Percentiles rank a stretch among this genome's conserved stretches.
Evolutionary conservation across 2,888 invertebrate species (phyloP).

Genomic region (Timema cristinae): DNA sequence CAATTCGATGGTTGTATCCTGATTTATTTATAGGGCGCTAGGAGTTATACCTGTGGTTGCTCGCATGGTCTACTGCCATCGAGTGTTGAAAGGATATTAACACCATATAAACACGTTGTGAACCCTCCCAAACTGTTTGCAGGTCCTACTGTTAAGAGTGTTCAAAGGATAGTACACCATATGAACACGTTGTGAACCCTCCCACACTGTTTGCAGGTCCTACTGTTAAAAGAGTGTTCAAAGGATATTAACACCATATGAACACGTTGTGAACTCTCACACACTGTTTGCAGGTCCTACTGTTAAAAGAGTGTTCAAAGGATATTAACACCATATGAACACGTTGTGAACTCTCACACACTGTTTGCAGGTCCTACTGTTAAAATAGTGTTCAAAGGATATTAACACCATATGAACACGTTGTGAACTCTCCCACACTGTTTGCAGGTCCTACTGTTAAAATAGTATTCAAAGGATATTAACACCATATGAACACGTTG

Average conservation of each 20-base stretch:
- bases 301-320: constrained; percentile 84
- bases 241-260: constrained; percentile 83
- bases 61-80: constrained; percentile 56
- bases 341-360: constrained; percentile 92
- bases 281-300: constrained; percentile 68
- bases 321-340: constrained; percentile 85
- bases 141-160: constrained; percentile 83
- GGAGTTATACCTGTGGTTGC: no score
- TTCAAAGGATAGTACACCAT: constrained; percentile 85
- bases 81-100: constrained; percentile 81
- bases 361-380: constrained; percentile 68
- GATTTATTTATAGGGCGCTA: no score
- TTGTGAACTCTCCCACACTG: constrained; percentile 85
- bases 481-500: constrained; percentile 87
- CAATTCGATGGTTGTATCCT: no score
- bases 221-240: constrained; percentile 86
- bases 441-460: constrained; percentile 73
- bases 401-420: constrained; percentile 85
- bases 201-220: constrained; percentile 74
- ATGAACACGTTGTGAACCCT: constrained; percentile 93
- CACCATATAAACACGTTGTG: constrained; percentile 91
- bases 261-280: constrained; percentile 93
- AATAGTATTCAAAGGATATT: constrained; percentile 82
- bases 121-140: constrained; percentile 77
- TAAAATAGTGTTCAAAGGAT: constrained; percentile 82